Conservation (phyloP, 2,888 invertebrate species). For the Masnerella sp. region DNA sequence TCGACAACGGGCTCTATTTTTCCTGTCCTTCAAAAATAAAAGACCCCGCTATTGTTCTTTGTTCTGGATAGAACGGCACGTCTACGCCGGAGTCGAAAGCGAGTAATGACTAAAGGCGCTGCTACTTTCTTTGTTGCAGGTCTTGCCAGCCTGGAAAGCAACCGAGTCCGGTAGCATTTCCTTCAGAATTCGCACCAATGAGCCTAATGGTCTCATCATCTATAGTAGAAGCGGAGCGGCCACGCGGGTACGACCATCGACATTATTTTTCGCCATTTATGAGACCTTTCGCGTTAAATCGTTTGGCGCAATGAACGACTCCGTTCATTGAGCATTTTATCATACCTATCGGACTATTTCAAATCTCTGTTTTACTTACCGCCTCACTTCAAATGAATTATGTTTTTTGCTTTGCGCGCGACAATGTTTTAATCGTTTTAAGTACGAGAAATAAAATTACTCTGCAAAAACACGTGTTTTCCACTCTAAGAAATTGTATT, state of each 20-base stretch:
- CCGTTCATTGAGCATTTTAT: no score
- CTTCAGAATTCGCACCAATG: slow-evolving; percentile 96
- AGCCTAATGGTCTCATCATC: slow-evolving; percentile 95
- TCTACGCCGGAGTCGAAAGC: slow-evolving; percentile 36
- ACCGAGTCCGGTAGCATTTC: slow-evolving; percentile 93
- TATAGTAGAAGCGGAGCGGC: slow-evolving; percentile 87
- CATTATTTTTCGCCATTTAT: slow-evolving; percentile 12
- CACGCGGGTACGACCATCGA: slow-evolving; percentile 68
- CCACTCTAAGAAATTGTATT: no score
- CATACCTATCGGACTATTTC: no score
- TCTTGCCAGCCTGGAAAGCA: slow-evolving; percentile 94
- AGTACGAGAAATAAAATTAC: no score
- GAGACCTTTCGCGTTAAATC: no score
- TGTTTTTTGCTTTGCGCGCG: no score
- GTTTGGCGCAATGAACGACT: no score
- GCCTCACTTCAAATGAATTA: no score
- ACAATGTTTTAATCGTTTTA: no score
- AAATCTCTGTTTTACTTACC: no score
- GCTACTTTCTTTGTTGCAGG: slow-evolving; percentile 79
- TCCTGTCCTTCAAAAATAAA: slow-evolving; percentile 53
- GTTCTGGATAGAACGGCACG: slow-evolving; percentile 51
- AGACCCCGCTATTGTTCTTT: slow-evolving; percentile 56
- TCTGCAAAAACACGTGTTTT: no score
- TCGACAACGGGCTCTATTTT: slow-evolving; percentile 52
- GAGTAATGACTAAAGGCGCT: slow-evolving; percentile 46